Percentiles rank a stretch among this genome's conserved stretches.
Evolutionary conservation across 2,888 invertebrate genomes (phyloP).

Genomic region (Pachycephus smyrnensis): DNA sequence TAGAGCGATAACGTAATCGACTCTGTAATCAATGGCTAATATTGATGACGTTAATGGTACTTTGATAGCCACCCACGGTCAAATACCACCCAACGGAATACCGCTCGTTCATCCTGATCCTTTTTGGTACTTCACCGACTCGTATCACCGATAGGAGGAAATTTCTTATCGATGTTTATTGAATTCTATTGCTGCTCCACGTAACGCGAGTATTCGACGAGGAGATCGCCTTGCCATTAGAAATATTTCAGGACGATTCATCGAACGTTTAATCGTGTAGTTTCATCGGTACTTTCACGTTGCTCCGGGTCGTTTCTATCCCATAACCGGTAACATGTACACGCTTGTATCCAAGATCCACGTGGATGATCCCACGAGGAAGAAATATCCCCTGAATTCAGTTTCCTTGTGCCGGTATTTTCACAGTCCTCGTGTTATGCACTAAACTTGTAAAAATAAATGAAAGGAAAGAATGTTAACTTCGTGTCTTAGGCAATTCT

Average conservation of each 20-base stretch:
- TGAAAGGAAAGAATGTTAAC: background rate
- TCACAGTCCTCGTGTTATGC: background rate
- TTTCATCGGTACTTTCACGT: background rate
- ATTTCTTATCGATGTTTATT: background rate
- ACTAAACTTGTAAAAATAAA: background rate
- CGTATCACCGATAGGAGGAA: background rate
- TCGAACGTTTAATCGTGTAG: background rate
- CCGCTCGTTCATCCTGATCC: background rate
- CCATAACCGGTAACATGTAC: background rate
- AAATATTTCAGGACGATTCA: background rate
- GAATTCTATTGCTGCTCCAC: background rate
- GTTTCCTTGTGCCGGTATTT: background rate
- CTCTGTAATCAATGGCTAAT: background rate
- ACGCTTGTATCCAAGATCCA: background rate
- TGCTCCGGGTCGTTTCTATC: background rate
- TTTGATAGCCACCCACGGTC: background rate
- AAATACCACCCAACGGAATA: background rate
- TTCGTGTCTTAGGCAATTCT: background rate
- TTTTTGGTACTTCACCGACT: background rate
- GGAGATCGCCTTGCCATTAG: background rate
- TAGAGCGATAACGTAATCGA: background rate
- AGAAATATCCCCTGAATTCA: background rate
- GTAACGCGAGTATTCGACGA: background rate
- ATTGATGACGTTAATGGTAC: background rate
- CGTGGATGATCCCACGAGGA: background rate